phyloP scores from a whole-genome alignment of 2,888 invertebrate genomes.

The Seladonia tumulorum region DNA sequence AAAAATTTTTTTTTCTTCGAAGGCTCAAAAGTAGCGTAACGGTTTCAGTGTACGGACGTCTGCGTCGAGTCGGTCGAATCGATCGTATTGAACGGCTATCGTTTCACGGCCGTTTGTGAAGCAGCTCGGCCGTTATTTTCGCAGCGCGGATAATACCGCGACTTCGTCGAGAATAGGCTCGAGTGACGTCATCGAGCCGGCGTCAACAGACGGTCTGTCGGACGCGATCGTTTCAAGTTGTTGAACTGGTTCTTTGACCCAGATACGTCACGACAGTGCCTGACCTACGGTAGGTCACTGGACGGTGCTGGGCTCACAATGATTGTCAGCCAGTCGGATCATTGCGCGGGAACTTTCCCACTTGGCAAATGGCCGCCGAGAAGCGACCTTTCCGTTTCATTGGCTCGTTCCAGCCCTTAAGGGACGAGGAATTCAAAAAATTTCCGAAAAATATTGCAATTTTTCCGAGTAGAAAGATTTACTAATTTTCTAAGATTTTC shows the following conservation, averaged over 20 bases:
- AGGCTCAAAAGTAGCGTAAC: neutral
- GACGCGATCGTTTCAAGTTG: slow-evolving; percentile 74
- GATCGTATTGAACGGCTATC: slow-evolving; percentile 40
- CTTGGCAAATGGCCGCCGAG: neutral
- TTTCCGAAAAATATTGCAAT: no score
- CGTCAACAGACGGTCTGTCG: slow-evolving; percentile 74
- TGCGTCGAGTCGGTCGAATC: slow-evolving; percentile 14
- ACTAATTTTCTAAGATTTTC: no score
- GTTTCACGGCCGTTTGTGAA: slow-evolving; percentile 59
- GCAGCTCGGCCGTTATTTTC: slow-evolving; percentile 72
- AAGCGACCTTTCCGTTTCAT: neutral
- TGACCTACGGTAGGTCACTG: slow-evolving; percentile 51
- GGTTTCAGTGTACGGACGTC: neutral
- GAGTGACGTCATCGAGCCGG: slow-evolving; percentile 75
- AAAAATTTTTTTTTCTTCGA: neutral
- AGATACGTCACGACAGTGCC: slow-evolving; percentile 65
- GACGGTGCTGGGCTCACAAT: slow-evolving; percentile 13
- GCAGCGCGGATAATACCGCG: slow-evolving; percentile 72
- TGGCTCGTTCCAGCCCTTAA: no score
- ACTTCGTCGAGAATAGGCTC: slow-evolving; percentile 76
- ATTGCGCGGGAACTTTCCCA: slow-evolving; percentile 3
- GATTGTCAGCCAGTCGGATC: slow-evolving; percentile 17
- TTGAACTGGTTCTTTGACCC: slow-evolving; percentile 78
- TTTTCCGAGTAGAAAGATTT: no score
- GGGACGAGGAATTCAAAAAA: no score